Evolutionary conservation across 2,113 vertebrate genomes (phyloP).

Genomic region (rabbit (Oryctolagus cuniculus)): DNA sequence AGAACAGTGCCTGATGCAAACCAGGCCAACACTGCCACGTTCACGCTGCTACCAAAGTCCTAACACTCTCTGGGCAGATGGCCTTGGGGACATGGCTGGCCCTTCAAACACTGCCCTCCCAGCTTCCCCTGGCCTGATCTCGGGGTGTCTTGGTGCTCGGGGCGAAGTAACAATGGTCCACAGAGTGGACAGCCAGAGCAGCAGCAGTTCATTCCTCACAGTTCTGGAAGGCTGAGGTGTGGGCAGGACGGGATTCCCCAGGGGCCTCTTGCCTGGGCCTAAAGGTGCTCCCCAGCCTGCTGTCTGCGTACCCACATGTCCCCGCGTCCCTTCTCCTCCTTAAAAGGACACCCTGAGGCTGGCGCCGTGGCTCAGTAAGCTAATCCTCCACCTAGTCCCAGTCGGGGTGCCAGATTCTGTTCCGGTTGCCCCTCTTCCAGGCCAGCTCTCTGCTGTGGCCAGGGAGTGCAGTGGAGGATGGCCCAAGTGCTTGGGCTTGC

Average conservation of each 20-base stretch:
- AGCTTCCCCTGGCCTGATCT: not conserved
- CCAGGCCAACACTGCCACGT: too few relatives aligned
- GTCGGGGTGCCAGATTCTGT: too few relatives aligned
- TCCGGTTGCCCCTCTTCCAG: too few relatives aligned
- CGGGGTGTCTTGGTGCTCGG: not conserved
- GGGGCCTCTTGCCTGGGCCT: not conserved
- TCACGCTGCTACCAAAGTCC: too few relatives aligned
- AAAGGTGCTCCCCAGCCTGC: not conserved
- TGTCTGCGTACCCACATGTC: accelerated
- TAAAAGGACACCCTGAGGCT: not conserved
- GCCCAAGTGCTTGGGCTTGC: too few relatives aligned
- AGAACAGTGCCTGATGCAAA: not conserved
- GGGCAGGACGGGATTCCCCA: not conserved
- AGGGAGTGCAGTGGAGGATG: too few relatives aligned
- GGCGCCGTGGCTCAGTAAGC: too few relatives aligned
- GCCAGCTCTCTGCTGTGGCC: too few relatives aligned
- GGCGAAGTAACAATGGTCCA: not conserved
- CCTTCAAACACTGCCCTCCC: not conserved
- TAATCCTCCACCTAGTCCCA: too few relatives aligned
- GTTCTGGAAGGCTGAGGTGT: not conserved
- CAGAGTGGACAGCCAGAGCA: not conserved
- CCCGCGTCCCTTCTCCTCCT: not conserved
- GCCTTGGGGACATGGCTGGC: not conserved
- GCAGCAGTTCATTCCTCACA: not conserved
- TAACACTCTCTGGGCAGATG: not conserved